Conservation (phyloP, 2,113 vertebrate genomes). For the Arvicanthis niloticus region DNA sequence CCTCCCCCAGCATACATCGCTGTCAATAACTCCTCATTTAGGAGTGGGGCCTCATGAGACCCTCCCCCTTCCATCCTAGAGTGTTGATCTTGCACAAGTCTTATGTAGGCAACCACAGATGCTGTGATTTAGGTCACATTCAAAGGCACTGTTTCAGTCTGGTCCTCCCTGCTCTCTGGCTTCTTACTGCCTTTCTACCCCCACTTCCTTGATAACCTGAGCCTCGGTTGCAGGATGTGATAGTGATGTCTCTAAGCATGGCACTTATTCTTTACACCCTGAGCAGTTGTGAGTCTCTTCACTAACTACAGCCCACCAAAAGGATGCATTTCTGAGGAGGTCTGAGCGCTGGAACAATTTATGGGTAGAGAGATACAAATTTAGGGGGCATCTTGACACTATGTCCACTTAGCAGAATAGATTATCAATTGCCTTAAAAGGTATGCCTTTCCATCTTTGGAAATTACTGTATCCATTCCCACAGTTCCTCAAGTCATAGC, state of each 20-base stretch:
- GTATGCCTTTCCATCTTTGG: background rate
- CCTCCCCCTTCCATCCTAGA: background rate
- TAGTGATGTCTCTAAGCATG: background rate
- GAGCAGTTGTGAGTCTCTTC: background rate
- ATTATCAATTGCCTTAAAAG: background rate
- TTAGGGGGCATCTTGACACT: background rate
- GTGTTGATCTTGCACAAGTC: background rate
- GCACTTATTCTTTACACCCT: background rate
- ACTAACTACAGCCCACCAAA: background rate
- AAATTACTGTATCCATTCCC: conserved; percentile 20
- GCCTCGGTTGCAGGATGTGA: background rate
- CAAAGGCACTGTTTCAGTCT: background rate
- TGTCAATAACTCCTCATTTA: background rate
- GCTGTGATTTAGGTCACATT: background rate
- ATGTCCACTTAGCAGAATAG: background rate
- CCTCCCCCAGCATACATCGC: no score
- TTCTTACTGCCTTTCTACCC: background rate
- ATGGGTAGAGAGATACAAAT: background rate
- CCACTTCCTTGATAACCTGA: background rate
- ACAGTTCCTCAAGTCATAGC: conserved; percentile 6
- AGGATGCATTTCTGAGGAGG: background rate
- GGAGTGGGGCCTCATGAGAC: background rate
- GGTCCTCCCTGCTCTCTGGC: background rate
- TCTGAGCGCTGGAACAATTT: background rate
- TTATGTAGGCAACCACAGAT: background rate